These are phyloP conservation scores for Troilus luridus DNA, from an alignment of 2,888 invertebrate species.

Conservation along the genomic window DNA sequence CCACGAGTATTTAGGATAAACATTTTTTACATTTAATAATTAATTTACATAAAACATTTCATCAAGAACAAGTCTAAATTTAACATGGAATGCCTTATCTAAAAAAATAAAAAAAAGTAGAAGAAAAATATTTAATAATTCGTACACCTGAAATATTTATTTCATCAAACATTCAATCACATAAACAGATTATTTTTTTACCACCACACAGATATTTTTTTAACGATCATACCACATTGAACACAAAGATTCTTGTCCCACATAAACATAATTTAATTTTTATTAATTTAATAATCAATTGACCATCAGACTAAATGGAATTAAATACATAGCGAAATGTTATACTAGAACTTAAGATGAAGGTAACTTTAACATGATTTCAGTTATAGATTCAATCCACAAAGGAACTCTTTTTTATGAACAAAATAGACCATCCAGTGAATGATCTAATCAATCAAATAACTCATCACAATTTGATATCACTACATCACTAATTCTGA, in stretches of 20 bases:
- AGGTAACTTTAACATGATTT: slow-evolving; percentile 28
- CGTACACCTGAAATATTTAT: neutral
- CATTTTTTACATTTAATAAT: slow-evolving; percentile 18
- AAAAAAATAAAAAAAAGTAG: neutral
- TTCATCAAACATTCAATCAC: neutral
- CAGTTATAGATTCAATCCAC: neutral
- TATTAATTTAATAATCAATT: slow-evolving; percentile 13
- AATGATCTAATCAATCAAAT: neutral
- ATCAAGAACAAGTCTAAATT: neutral
- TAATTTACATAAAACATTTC: slow-evolving; percentile 36
- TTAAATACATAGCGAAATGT: slow-evolving; percentile 19
- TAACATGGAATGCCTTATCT: slow-evolving; percentile 39
- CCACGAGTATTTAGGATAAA: slow-evolving; percentile 24
- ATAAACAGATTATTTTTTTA: neutral
- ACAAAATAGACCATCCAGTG: neutral
- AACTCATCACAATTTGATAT: slow-evolving; percentile 19
- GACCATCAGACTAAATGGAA: neutral
- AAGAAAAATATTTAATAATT: neutral
- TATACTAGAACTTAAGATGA: neutral
- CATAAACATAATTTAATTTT: neutral
- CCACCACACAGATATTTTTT: too few species aligned
- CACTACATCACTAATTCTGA: neutral
- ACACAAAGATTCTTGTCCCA: too few species aligned
- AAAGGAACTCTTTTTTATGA: neutral
- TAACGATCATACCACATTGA: too few species aligned